phyloP scores from a whole-genome alignment of 2,888 invertebrate genomes.

The Drosophila recens region DNA sequence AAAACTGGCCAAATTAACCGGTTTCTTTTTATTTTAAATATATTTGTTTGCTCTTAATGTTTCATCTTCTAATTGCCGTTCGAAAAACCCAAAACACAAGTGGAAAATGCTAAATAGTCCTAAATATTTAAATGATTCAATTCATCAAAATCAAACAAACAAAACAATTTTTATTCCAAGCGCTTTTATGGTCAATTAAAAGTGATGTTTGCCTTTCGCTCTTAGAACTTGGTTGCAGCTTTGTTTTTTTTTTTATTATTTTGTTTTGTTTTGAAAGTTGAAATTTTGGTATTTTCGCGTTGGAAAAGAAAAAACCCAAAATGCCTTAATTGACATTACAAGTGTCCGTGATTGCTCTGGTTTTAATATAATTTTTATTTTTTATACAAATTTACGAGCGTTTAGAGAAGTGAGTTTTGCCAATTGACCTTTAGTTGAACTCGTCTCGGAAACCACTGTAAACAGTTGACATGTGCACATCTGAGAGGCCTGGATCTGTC shows the following conservation, averaged over 20 bases:
- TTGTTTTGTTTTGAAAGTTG: constrained; percentile 68
- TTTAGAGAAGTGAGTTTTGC: constrained; percentile 23
- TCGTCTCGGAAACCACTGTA: constrained; percentile 16
- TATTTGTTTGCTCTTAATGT: constrained; percentile 26
- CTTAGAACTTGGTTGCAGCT: constrained; percentile 51
- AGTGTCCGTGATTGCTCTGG: constrained; percentile 35
- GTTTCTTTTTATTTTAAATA: constrained; percentile 27
- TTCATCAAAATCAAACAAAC: constrained; percentile 58
- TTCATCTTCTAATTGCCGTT: constrained; percentile 40
- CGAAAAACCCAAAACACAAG: constrained; percentile 44
- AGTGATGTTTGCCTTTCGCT: constrained; percentile 41
- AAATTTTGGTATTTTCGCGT: constrained; percentile 63
- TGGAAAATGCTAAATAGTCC: constrained; percentile 68
- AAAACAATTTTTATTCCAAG: constrained; percentile 15
- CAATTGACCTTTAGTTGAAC: constrained; percentile 59
- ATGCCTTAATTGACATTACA: constrained; percentile 52
- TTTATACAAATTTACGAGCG: constrained; percentile 61
- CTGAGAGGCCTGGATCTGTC: constrained; percentile 25
- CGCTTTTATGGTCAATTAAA: constrained; percentile 56
- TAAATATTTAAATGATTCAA: constrained; percentile 52
- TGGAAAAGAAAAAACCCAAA: constrained; percentile 52
- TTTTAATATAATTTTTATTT: constrained; percentile 21
- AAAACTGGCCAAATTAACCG: constrained; percentile 51
- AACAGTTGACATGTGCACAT: constrained; percentile 25
- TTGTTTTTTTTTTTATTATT: constrained; percentile 22